Conservation (phyloP, 2,888 invertebrate genomes). For the Tenthredo mesomela region DNA sequence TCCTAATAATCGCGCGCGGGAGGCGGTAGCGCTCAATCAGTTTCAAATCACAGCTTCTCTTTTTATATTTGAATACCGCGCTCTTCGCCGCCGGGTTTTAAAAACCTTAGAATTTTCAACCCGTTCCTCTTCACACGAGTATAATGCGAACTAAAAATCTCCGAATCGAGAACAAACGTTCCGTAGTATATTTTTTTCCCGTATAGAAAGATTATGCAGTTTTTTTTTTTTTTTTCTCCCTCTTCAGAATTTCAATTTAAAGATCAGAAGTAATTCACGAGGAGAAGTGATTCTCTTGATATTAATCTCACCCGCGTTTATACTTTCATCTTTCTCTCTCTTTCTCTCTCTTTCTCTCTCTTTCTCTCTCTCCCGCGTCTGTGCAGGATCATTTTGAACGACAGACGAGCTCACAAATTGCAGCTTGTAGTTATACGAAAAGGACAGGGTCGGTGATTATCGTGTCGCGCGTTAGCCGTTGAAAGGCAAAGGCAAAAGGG, state of each 20-base stretch:
- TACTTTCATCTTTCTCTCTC: background rate
- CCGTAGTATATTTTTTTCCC: background rate
- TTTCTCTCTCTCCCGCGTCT: background rate
- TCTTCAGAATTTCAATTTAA: background rate
- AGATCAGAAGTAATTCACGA: background rate
- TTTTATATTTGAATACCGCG: too few species aligned
- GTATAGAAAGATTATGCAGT: background rate
- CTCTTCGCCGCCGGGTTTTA: background rate
- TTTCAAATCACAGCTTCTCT: background rate
- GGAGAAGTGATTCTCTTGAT: background rate
- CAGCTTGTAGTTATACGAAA: conserved; percentile 19
- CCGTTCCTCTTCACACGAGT: background rate
- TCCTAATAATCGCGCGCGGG: conserved; percentile 40
- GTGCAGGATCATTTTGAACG: background rate
- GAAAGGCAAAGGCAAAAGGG: conserved; percentile 20
- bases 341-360: too few species aligned
- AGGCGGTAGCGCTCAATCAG: conserved; percentile 24
- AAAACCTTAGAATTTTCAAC: background rate
- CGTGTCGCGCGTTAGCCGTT: conserved; percentile 8
- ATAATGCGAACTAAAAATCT: background rate
- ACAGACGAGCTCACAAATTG: conserved; percentile 14
- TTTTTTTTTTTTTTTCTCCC: background rate
- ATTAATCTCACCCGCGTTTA: background rate
- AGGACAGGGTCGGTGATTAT: conserved; percentile 33
- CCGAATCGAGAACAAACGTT: background rate